Evolutionary conservation across 2,797 vertebrate species (phyloP), one percentile per base, ranked within the genome.

Genomic region (Poeciliopsis infans): DNA sequence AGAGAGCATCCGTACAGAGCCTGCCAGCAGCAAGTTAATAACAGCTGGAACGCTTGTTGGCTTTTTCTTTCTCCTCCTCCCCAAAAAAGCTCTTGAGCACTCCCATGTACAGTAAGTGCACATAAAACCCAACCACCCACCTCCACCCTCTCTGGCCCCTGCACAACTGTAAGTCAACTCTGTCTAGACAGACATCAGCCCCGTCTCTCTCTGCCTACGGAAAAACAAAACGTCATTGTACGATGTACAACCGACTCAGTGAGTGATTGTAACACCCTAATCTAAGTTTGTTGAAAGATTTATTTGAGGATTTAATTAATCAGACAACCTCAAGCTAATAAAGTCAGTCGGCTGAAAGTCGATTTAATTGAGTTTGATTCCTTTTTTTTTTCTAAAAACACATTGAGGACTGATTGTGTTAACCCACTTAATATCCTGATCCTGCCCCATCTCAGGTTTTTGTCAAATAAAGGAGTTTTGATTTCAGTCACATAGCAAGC

Each of bases 11-110:
- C 71, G 31, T 70, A 33, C 57, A 20, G 53, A 81, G 80, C 80
- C 83, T 76, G 73, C 86, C 82, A 76, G 79, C 86, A 73, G 70
- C 73, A 73, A 83, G 87, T 85, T 92, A 91, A 92, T 92, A 92
- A 91, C 87, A 88, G 84, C 83, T 81, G 84, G 82, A 85, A 81
- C 15, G 79, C 51, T 85, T 75, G 84, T 83, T 70, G 82, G 39
- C 25, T 69, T 41, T 68, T 61, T 83, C 69, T 61, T 71, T 20
- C 74, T 11, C 74, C 79, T 80, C 81, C 11, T 6, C 43, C n/a
- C 18, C 18, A 25, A 43, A 69, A 69, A 70, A 78, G 84, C 78
- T 64, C 72, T 75, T 33, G 72, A 73, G 79, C 85, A 80, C 79
- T 82, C 25, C 82, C 82, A 78, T 75, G 66, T 70, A 70, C 68